phyloP scores from a whole-genome alignment of 2,797 vertebrate genomes.

The Myotis vivesi region DNA sequence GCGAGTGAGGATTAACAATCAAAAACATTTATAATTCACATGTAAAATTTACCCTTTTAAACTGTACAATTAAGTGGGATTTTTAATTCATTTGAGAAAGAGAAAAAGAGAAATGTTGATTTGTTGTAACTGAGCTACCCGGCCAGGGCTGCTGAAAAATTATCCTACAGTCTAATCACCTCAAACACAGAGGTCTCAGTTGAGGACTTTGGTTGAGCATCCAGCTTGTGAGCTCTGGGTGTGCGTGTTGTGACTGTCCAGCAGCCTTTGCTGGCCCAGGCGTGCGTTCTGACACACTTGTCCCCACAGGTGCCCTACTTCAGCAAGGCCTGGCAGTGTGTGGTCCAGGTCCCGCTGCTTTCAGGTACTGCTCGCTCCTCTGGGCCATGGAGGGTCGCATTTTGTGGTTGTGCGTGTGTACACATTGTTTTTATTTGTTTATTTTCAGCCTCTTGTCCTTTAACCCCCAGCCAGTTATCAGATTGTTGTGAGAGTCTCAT shows the following conservation, averaged over 20 bases:
- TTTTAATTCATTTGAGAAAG: neutral
- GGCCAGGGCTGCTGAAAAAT: neutral
- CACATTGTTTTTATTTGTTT: neutral
- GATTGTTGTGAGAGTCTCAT: constrained; percentile 91
- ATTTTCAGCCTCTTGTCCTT: constrained; percentile 90
- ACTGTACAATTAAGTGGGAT: neutral
- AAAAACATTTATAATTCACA: neutral
- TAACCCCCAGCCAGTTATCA: constrained; percentile 87
- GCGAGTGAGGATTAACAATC: neutral
- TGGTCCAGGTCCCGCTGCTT: constrained; percentile 91
- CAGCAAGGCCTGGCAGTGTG: constrained; percentile 89
- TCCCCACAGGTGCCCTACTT: constrained; percentile 84
- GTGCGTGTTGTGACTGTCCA: neutral
- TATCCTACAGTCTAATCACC: neutral
- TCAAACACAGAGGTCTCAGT: neutral
- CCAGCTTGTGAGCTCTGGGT: neutral
- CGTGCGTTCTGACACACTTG: rapidly evolving
- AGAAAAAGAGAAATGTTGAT: neutral
- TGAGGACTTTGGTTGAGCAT: neutral
- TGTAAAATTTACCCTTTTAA: neutral
- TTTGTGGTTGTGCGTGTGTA: neutral
- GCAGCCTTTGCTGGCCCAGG: neutral
- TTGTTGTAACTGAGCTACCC: neutral
- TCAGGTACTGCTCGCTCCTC: constrained; percentile 85
- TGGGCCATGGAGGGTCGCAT: neutral